Evolutionary conservation across 1,140 invertebrate genomes (phyloP).

Genomic region (Lordiphosa collinella): DNA sequence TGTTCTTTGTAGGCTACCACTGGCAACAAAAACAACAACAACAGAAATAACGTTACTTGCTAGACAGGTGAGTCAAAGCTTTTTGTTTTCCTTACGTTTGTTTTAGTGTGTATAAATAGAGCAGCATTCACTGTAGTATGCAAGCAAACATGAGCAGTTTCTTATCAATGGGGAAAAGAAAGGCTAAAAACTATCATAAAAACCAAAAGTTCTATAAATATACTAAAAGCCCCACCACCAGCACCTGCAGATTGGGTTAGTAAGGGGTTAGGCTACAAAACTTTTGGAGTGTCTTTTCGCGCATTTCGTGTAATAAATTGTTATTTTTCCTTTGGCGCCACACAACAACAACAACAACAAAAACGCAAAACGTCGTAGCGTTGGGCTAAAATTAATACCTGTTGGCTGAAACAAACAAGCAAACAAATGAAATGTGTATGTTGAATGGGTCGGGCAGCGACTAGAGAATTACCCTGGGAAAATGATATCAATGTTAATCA

Average conservation of each 20-base stretch:
- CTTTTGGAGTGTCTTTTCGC: constrained; percentile 52
- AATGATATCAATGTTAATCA: not conserved
- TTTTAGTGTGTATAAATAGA: constrained; percentile 59
- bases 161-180: constrained; percentile 60
- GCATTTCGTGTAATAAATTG: constrained; percentile 70
- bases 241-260: constrained; percentile 9
- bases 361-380: constrained; percentile 37
- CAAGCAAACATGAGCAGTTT: constrained; percentile 35
- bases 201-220: constrained; percentile 52
- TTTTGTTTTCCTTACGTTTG: constrained; percentile 15
- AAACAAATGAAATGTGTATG: not conserved
- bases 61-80: constrained; percentile 55
- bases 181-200: constrained; percentile 33
- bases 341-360: constrained; percentile 2
- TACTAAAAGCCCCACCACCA: not conserved
- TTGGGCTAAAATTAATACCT: constrained; percentile 67
- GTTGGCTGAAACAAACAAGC: constrained; percentile 43
- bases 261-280: constrained; percentile 12
- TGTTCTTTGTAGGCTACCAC: constrained; percentile 27
- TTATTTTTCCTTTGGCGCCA: constrained; percentile 45
- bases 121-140: constrained; percentile 16
- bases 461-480: constrained; percentile 19
- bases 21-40: constrained; percentile 11
- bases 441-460: not conserved
- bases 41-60: constrained; percentile 25